phyloP scores from a whole-genome alignment of 2,888 invertebrate species.

The Sinhomidia bicolor region DNA sequence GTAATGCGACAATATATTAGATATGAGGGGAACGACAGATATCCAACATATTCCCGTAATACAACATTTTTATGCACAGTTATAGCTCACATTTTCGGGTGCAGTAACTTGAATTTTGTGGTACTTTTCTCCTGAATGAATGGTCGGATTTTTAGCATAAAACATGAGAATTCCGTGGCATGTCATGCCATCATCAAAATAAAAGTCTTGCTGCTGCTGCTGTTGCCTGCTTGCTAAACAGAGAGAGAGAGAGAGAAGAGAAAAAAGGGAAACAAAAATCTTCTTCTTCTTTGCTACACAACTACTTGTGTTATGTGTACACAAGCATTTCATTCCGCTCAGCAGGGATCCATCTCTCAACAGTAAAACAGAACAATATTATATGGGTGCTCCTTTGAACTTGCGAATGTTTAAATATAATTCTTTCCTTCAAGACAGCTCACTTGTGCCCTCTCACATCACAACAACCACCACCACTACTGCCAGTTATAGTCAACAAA shows the following conservation, averaged over 20 bases:
- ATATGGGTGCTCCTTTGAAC: slow-evolving; percentile 73
- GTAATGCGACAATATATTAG: slow-evolving; percentile 38
- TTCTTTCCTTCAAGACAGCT: slow-evolving; percentile 67
- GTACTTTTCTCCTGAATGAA: slow-evolving; percentile 65
- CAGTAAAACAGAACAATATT: slow-evolving; percentile 71
- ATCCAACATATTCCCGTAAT: slow-evolving; percentile 42
- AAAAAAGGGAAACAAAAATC: slow-evolving; percentile 2
- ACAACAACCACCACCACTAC: not conserved
- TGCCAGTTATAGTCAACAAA: not conserved
- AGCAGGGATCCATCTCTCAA: slow-evolving; percentile 71
- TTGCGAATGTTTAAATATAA: slow-evolving; percentile 74
- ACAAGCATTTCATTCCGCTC: slow-evolving; percentile 59
- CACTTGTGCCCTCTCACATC: slow-evolving; percentile 13
- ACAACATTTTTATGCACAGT: slow-evolving; percentile 36
- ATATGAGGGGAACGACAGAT: slow-evolving; percentile 55
- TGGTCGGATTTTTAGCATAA: slow-evolving; percentile 62
- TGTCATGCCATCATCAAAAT: slow-evolving; percentile 17
- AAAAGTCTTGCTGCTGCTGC: not conserved
- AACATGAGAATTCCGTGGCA: slow-evolving; percentile 64
- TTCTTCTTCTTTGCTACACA: too few relatives aligned
- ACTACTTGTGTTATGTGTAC: slow-evolving; percentile 41
- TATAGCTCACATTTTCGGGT: slow-evolving; percentile 63
- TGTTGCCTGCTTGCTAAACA: too few relatives aligned
- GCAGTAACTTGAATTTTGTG: slow-evolving; percentile 66
- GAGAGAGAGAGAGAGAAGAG: too few relatives aligned